These are phyloP conservation scores for Neostethus bicornis DNA, from an alignment of 2,797 vertebrate genomes.

Conservation along the genomic window DNA sequence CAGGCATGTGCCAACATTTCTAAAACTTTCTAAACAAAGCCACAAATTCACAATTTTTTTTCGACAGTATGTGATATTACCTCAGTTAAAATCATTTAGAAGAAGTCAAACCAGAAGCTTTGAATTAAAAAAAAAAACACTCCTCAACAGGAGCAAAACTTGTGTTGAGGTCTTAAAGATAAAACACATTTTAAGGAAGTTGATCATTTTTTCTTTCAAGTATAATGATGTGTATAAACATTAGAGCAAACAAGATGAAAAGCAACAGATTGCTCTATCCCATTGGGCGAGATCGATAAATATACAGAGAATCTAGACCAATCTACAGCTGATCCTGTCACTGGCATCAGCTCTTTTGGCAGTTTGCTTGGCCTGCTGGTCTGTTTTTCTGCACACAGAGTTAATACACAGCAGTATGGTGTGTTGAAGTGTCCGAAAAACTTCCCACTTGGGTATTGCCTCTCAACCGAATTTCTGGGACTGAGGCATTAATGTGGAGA, in stretches of 20 bases:
- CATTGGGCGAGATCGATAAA: conserved; percentile 71
- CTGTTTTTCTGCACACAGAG: conserved; percentile 19
- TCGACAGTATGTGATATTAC: neutral
- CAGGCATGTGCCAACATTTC: neutral
- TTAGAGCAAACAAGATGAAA: conserved; percentile 63
- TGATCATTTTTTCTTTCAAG: conserved; percentile 28
- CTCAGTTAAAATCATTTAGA: conserved; percentile 2
- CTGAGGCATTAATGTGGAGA: neutral
- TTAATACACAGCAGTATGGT: conserved; percentile 20
- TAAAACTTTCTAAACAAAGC: neutral
- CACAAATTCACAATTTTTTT: neutral
- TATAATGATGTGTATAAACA: conserved; percentile 43
- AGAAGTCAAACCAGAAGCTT: neutral
- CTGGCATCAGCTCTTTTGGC: conserved; percentile 57
- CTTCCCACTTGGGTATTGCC: conserved; percentile 6
- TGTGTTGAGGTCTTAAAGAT: neutral
- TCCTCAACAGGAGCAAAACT: neutral
- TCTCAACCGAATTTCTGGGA: neutral
- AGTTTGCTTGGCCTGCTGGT: conserved; percentile 41
- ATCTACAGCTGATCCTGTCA: conserved; percentile 67
- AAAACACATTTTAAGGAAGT: neutral
- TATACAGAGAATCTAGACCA: conserved; percentile 61
- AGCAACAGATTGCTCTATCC: conserved; percentile 74
- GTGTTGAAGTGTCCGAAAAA: conserved; percentile 10
- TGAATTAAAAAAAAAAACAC: neutral